Conservation (phyloP, 2,888 invertebrate genomes). For the Proisotoma minuta region DNA sequence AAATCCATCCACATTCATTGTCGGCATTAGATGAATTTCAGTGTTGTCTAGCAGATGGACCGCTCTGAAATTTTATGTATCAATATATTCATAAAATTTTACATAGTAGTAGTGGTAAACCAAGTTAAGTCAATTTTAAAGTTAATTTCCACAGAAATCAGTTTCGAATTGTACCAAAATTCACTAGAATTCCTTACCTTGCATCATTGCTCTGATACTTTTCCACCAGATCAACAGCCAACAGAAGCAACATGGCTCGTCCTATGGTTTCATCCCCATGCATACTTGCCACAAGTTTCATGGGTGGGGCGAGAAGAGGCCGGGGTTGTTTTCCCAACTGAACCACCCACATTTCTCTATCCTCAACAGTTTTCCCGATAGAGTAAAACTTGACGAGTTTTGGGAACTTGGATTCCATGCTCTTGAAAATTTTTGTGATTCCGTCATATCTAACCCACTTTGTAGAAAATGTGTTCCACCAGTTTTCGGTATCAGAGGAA, state of each 20-base stretch:
- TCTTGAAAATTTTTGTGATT: constrained; percentile 60
- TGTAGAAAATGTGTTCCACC: constrained; percentile 25
- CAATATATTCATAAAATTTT: neutral
- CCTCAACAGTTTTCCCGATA: constrained; percentile 78
- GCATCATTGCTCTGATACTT: constrained; percentile 38
- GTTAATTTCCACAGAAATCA: no score
- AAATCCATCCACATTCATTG: constrained; percentile 96
- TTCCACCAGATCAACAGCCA: constrained; percentile 75
- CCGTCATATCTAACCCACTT: constrained; percentile 66
- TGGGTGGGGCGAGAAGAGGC: constrained; percentile 70
- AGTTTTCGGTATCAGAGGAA: no score
- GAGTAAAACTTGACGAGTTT: constrained; percentile 64
- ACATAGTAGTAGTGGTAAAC: neutral
- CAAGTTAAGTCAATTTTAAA: neutral
- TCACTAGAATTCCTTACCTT: constrained; percentile 26
- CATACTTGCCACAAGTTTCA: constrained; percentile 94
- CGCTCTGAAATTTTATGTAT: constrained; percentile 52
- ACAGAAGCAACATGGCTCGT: constrained; percentile 71
- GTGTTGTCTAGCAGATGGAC: constrained; percentile 75
- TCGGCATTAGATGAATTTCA: constrained; percentile 91
- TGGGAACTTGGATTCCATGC: constrained; percentile 63
- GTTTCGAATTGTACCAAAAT: no score
- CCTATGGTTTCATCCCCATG: constrained; percentile 92
- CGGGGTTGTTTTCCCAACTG: constrained; percentile 62
- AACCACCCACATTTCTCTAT: constrained; percentile 72